Percentiles rank a stretch among this genome's conserved stretches.
These are phyloP conservation scores for Drosophila pallidifrons DNA, from an alignment of 1,140 invertebrate species.

Conservation along the genomic window DNA sequence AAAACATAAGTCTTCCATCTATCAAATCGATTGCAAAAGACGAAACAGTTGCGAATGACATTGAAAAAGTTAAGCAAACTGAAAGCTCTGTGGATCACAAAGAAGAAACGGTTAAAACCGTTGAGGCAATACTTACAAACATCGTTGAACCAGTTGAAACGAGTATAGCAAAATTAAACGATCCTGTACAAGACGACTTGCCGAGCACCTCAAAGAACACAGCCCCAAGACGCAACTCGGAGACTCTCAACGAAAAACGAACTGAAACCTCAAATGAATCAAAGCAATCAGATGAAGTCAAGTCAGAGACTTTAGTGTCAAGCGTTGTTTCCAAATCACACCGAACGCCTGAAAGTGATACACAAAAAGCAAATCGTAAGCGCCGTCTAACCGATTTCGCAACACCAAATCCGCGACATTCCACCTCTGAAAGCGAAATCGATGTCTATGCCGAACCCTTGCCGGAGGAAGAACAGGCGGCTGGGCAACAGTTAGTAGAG, in stretches of 20 bases:
- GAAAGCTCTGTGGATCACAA: not conserved
- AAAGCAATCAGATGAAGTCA: conserved; percentile 3
- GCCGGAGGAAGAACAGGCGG: conserved; percentile 24
- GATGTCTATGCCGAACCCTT: conserved; percentile 59
- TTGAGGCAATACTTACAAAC: not conserved
- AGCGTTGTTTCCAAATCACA: conserved; percentile 5
- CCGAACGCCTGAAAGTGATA: not conserved
- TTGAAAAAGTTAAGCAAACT: not conserved
- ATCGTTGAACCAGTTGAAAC: not conserved
- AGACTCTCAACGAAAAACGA: not conserved
- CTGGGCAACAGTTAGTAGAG: conserved; percentile 71
- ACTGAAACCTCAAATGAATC: not conserved
- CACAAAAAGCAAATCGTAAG: conserved; percentile 48
- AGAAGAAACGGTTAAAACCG: not conserved
- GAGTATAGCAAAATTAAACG: not conserved
- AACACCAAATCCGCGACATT: conserved; percentile 42
- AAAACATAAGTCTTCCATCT: not conserved
- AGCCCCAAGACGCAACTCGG: not conserved
- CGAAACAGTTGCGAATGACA: not conserved
- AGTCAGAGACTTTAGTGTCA: not conserved
- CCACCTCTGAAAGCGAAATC: conserved; percentile 76
- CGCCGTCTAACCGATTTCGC: conserved; percentile 66
- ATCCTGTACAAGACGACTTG: conserved; percentile 30
- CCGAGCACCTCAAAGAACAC: conserved; percentile 34
- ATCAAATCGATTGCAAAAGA: not conserved